phyloP scores from a whole-genome alignment of 2,113 vertebrate species.

The Galemys pyrenaicus region DNA sequence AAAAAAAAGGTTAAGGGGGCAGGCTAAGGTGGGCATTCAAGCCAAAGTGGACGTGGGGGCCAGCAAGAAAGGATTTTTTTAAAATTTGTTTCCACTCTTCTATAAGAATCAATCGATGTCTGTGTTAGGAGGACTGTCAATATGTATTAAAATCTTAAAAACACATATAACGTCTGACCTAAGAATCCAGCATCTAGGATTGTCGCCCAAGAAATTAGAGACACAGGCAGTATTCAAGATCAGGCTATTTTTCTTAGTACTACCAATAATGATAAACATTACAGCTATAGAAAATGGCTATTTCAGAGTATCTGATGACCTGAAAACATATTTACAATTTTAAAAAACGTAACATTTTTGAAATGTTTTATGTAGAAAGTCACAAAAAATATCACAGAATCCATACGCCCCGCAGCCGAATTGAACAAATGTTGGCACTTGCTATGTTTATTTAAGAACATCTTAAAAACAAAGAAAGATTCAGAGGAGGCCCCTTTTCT shows the following conservation, averaged over 20 bases:
- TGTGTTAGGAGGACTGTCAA: neutral
- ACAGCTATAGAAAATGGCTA: neutral
- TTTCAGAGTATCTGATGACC: neutral
- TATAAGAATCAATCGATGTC: neutral
- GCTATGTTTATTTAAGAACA: neutral
- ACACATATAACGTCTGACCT: neutral
- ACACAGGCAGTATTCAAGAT: neutral
- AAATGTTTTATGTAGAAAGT: constrained; percentile 28
- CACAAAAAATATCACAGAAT: neutral
- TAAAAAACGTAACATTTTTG: neutral
- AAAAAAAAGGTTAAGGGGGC: neutral
- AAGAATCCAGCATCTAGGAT: neutral
- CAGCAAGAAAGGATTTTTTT: neutral
- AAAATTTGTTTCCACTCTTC: neutral
- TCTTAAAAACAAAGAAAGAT: neutral
- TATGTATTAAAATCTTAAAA: neutral
- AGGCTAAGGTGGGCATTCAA: no score
- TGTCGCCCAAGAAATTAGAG: neutral
- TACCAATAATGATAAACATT: neutral
- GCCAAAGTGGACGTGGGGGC: neutral
- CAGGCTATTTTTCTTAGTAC: neutral
- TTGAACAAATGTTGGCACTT: constrained; percentile 7
- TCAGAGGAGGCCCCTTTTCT: neutral
- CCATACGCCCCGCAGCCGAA: neutral
- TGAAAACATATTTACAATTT: neutral